phyloP scores from a whole-genome alignment of 2,797 vertebrate genomes.

The Clarias fuscus region DNA sequence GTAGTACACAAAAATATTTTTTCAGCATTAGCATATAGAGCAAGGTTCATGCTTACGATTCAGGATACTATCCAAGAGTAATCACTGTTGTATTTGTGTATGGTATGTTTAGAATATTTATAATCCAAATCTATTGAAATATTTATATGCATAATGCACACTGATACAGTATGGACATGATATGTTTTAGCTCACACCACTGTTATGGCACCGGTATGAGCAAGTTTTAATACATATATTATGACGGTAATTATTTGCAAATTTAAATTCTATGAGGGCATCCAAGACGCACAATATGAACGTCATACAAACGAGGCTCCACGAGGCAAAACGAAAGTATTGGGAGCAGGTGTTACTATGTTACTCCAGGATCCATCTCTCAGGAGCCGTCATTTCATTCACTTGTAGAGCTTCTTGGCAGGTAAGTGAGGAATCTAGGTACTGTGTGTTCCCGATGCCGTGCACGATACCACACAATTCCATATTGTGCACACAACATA shows the following conservation, averaged over 20 bases:
- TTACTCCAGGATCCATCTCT: conserved; percentile 27
- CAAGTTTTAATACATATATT: not conserved
- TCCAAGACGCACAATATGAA: not conserved
- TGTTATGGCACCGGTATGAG: not conserved
- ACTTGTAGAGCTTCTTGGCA: conserved; percentile 24
- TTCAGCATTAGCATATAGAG: not conserved
- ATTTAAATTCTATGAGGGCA: not conserved
- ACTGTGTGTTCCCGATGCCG: conserved; percentile 1
- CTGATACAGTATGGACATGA: not conserved
- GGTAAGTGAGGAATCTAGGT: conserved; percentile 35
- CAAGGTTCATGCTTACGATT: not conserved
- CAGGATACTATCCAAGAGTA: not conserved
- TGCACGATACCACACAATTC: conserved; percentile 36
- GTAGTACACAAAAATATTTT: not conserved
- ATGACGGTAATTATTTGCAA: too few species aligned
- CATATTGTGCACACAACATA: conserved; percentile 55
- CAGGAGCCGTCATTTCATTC: conserved; percentile 36
- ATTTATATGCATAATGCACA: not conserved
- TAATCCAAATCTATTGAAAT: not conserved
- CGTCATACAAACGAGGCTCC: not conserved
- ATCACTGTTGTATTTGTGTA: not conserved
- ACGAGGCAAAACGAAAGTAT: not conserved
- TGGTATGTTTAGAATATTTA: not conserved
- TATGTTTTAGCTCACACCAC: not conserved
- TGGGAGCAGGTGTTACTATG: conserved; percentile 17